Conservation (phyloP, 35 echinoderm and acorn worm species). For the Apostichopus parvimensis region DNA sequence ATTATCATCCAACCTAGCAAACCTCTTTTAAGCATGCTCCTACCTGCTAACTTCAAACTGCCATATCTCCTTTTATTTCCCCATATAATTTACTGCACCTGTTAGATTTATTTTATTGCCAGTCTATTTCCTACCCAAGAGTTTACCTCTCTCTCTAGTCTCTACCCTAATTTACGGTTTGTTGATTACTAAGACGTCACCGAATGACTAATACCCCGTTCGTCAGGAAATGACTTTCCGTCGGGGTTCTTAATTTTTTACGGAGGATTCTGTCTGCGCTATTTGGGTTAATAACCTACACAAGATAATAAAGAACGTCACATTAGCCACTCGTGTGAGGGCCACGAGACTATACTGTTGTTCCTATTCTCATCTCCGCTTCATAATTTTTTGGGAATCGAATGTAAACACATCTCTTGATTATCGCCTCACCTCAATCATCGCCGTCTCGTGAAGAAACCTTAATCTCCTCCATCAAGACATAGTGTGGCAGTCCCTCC, state of each 20-base stretch:
- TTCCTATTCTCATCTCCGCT: background rate
- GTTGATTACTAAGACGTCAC: background rate
- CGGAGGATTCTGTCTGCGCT: background rate
- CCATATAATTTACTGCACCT: background rate
- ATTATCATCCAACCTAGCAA: no score
- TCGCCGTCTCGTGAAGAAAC: background rate
- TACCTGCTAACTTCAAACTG: no score
- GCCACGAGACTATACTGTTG: background rate
- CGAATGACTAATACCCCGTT: background rate
- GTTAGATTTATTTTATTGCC: background rate
- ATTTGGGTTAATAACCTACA: background rate
- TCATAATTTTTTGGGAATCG: background rate
- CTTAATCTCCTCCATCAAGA: no score
- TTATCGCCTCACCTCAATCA: background rate
- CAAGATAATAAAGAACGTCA: background rate
- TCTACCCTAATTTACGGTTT: background rate
- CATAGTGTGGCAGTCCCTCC: background rate
- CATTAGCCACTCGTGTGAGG: no score
- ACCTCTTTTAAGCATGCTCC: no score
- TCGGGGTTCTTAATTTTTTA: background rate
- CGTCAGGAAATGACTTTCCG: background rate
- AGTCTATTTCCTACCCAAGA: background rate
- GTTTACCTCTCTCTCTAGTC: background rate
- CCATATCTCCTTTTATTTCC: no score
- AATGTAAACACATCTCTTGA: background rate